Evolutionary conservation across 2,888 invertebrate genomes (phyloP), one percentile per base, ranked within the genome.

Genomic region (Cecidostiba fungosa): DNA sequence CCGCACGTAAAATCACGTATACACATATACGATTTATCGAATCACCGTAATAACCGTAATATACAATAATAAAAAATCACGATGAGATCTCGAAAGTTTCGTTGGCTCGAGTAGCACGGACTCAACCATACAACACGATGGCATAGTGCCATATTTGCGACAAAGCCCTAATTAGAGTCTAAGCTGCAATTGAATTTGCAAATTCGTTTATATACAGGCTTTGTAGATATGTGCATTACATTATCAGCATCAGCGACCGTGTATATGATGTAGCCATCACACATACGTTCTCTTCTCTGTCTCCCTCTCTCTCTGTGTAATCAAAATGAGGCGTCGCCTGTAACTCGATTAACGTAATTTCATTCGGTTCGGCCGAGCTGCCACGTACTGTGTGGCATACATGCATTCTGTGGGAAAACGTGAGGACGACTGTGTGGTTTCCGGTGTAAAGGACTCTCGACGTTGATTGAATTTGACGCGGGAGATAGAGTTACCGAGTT

Each of bases 321-420:
- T 85, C 73, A 83, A 83, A 82, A 83, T 82, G 66, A 85, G 77
- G 78, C 82, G 36, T 77, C 77, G 73, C 50, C 29, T 82, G 78
- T 82, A 85, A 85, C 74, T 76, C 62, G 79, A 85, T 85, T 79
- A 82, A 79, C 43, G 82, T 36, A 83, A 85, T 85, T 79, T 73
- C 77, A 85, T 81, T 84, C 69, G 76, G 79, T 16, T 62, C 66
- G 50, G 39, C 16, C 50, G 47, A 74, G 32, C 29, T n/a, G 50
- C 12, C 26, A 12, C 29, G 19, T n/a, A 19, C 54, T n/a, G 54
- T 19, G 14, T 29, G n/a, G 12, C 8, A 19, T 36, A 32, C 36
- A 62, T 62, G 66, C 29, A 36, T 78, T 79, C 70, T 14, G 5
- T 6, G 19, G 62, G 74, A 54, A 79, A 84, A 81, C 69, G 69